phyloP scores from a whole-genome alignment of 1,140 invertebrate genomes.

The Drosophila sp. region DNA sequence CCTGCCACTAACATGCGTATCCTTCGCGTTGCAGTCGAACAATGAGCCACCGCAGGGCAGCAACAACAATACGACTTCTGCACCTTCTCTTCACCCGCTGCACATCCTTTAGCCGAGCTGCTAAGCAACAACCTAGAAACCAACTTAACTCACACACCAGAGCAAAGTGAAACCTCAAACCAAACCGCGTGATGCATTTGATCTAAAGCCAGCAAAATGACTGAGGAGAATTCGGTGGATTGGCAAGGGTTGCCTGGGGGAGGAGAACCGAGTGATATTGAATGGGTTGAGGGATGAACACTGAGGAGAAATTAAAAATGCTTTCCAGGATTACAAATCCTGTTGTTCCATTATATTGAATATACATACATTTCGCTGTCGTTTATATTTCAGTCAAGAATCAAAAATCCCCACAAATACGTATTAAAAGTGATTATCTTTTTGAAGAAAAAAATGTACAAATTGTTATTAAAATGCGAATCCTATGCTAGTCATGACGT shows the following conservation, averaged over 20 bases:
- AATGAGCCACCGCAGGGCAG: constrained; percentile 64
- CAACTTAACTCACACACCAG: not conserved
- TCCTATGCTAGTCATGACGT: too few species aligned
- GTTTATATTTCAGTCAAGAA: too few species aligned
- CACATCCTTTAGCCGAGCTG: constrained; percentile 40
- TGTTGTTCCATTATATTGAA: too few species aligned
- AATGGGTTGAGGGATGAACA: not conserved
- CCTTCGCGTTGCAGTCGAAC: constrained; percentile 63
- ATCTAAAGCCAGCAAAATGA: constrained; percentile 64
- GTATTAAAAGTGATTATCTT: too few species aligned
- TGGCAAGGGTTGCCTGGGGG: not conserved
- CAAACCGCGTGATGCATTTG: constrained; percentile 64
- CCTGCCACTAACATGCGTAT: constrained; percentile 69
- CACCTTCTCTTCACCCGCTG: constrained; percentile 2
- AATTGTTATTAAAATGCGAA: too few species aligned
- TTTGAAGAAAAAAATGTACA: too few species aligned
- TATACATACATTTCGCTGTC: too few species aligned
- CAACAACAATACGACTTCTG: constrained; percentile 22
- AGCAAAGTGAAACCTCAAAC: constrained; percentile 39
- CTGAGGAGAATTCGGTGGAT: constrained; percentile 6
- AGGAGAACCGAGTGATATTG: constrained; percentile 16
- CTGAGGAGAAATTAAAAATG: not conserved
- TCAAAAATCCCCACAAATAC: too few species aligned
- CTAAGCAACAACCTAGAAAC: constrained; percentile 44
- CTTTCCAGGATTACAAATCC: not conserved